Evolutionary conservation across 2,797 vertebrate species (phyloP), one percentile per base, ranked within the genome.

Genomic region (Propithecus deckenii): DNA sequence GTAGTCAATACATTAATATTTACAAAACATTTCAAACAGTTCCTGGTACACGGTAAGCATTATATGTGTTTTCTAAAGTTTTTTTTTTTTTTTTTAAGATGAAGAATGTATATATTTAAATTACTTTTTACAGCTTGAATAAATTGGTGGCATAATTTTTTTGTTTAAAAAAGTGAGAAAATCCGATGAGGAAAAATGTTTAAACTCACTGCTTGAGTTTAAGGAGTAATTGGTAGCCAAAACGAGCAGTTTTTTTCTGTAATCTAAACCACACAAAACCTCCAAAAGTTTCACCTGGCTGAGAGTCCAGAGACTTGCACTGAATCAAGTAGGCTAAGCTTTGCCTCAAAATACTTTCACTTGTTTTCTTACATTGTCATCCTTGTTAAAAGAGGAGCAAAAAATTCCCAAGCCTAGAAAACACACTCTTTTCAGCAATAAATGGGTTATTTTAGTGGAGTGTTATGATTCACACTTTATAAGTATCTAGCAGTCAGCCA

Each of bases 381-480:
- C 11, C 30, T 28, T 61, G 0, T 89, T 86, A 89, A 96, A 86
- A 57, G 50, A 94, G 32, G 22, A 71, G 25, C 17, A 94, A 85
- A 80, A 65, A 81, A 63, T 50, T 65, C 23, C n/a, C 28, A 72
- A 52, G 22, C 18, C 67, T 90, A 91, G 32, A 81, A 94, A 94
- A 91, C 28, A 46, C 46, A 76, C 48, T 50, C n/a, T 38, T 90
- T 79, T 88, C 17, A 85, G 63, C 52, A 93, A 72, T 52, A 89
- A 95, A 79, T 69, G 41, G 50, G 4, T 11, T 55, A 38, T 78
- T 96, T 83, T 92, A 43, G 87, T 96, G 46, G 76, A 65, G 43
- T 92, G 72, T 81, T 96, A 96, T 43, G 72, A 92, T 78, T 92
- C 67, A 94, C 74, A 90, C 15, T 61, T 97, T 92, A 63, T 91